Evolutionary conservation across 2,888 invertebrate genomes (phyloP), one percentile per base, ranked within the genome.

Genomic region (Brassicogethes aeneus): DNA sequence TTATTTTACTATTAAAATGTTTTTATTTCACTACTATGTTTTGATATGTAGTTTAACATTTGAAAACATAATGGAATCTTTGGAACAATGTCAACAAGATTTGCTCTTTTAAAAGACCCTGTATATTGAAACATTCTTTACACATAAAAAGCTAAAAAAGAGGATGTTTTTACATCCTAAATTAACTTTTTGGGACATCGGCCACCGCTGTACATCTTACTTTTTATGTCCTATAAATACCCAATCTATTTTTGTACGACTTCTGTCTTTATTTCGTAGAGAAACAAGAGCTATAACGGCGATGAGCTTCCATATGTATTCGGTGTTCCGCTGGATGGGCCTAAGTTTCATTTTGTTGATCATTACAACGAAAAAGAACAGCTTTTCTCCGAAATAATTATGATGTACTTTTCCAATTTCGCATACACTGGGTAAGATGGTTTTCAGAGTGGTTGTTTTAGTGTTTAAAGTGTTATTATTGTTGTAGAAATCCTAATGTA

Each of bases 321-420:
- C 52, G 93, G 93, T 14, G 82, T 85, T 13, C 93, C 93, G 3
- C 68, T 93, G 33, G 66, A 60, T 50, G 79, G 79, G 3, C 69
- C 72, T 1, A 78, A 76, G 53, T 78, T 81, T 53, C 84, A 85
- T 54, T 82, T 82, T 53, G 77, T 76, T 45, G 74, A 76, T 36
- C 80, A 81, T 56, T 92, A 85, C 68, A 85, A 82, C 30, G 75
- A 76, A 43, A 77, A 79, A 42, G 93, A 93, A 68, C 79, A 77
- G 57, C 72, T 85, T 36, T 77, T 93, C 43, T 86, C 91, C 36
- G 89, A 91, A 70, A 81, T 82, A 17, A 76, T 91, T 55, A 92
- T 93, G 86, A 79, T 83, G 50, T 80, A 86, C 66, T 91, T 90
- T 85, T 82, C 85, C 44, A 92, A 92, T 69, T 93, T 93, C 59